These are phyloP conservation scores for Meandrina meandrites DNA, from an alignment of 92 coral and sea anemone genomes.

Conservation along the genomic window DNA sequence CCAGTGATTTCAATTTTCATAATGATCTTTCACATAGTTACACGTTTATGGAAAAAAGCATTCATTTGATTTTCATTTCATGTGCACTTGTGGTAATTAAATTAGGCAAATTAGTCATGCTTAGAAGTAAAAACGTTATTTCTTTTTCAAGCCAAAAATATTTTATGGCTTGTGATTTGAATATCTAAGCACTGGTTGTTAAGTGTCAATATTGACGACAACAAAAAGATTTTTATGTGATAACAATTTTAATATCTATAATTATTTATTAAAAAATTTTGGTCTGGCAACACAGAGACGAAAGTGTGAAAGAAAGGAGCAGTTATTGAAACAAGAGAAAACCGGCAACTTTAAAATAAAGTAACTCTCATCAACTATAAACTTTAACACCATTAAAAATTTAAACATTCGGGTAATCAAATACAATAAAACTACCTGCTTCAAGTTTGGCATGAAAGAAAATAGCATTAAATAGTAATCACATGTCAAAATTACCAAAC, in stretches of 20 bases:
- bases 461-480: slow-evolving; percentile 3
- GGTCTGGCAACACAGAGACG: neutral
- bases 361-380: neutral
- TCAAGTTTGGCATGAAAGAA: neutral
- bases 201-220: neutral
- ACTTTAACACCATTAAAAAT: slow-evolving; percentile 11
- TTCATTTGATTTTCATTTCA: neutral
- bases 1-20: neutral
- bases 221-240: neutral
- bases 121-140: neutral
- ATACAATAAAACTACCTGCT: slow-evolving; percentile 21
- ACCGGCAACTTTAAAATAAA: neutral
- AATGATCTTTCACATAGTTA: too few relatives aligned
- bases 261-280: neutral
- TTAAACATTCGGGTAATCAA: slow-evolving; percentile 3
- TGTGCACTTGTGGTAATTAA: neutral
- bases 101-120: neutral
- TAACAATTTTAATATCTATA: neutral
- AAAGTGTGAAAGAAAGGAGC: neutral
- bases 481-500: slow-evolving; percentile 7
- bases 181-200: neutral
- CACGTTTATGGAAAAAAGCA: neutral
- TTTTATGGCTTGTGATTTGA: neutral
- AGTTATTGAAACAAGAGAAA: neutral
- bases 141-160: neutral